Base-by-base conservation (phyloP, 1,140 invertebrate genomes). In the Diabrotica virgifera region DNA sequence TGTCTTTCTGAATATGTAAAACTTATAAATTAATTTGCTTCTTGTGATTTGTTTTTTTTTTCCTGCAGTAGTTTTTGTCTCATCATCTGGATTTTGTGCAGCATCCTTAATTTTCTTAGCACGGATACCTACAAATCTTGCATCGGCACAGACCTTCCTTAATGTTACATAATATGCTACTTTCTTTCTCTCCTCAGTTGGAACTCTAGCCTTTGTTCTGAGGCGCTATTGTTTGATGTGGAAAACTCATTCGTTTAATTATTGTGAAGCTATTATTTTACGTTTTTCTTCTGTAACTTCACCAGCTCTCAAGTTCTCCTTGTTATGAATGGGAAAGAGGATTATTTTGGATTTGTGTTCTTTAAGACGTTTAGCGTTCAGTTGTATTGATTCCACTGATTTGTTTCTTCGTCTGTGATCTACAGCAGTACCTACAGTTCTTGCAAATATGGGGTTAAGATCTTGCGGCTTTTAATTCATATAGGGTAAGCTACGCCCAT, bases 401-500 rank as follows among this genome's bases (percentile, higher is more conserved):
- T 94, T 95, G 80, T 99, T 99, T 59, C 91, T 88, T 64, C 98
- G 87, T 69, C 97, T 87, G 67, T 90, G 89, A 80, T 99, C 98
- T 52, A 99, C 95, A 71, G 96, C 82, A 80, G 99, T 95, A 40
- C 40, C 98, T 82, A 99, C 90, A 13, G 93, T 94, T 70, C 86
- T 86, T 10, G 97, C 97, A 78, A 93, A 93, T 65, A 84, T 85
- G 71, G 89, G 87, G 78, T 89, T 90, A 36, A 98, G 79, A 59
- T 91, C 92, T n/a, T 74, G 93, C 90, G 70, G 90, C 91, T 85
- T 95, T 97, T 51, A 99, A 82, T 84, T 99, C 98, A 72, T 95
- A 90, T 2, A 99, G 79, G 62, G 96, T 95, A 80, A 99, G 99
- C 98, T 98, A 78, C 95, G 89, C 52, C 97, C 98, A 70, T 93